Conservation (phyloP, 2,888 invertebrate genomes). For the Polydrusus cervinus region DNA sequence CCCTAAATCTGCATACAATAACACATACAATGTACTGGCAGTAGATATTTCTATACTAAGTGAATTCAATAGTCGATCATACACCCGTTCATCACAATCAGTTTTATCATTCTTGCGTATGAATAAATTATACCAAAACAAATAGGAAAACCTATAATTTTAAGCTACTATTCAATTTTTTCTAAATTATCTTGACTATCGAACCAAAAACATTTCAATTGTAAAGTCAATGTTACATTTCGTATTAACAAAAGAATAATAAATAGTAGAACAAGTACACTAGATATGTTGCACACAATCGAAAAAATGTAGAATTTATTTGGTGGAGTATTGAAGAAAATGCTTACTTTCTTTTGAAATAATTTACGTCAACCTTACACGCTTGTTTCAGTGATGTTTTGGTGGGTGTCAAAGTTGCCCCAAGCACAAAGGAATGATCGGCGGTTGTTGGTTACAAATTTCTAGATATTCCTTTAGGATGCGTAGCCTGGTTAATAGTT, state of each 20-base stretch:
- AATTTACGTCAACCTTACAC: too few relatives aligned
- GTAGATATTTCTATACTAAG: not conserved
- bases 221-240: constrained; percentile 16
- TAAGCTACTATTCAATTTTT: not conserved
- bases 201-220: constrained; percentile 1
- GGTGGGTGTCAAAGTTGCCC: too few relatives aligned
- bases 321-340: constrained; percentile 2
- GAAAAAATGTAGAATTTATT: constrained; percentile 1
- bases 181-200: not conserved
- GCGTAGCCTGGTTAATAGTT: too few relatives aligned
- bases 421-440: too few relatives aligned
- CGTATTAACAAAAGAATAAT: constrained; percentile 23
- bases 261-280: constrained; percentile 12
- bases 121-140: constrained; percentile 11
- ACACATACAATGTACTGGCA: not conserved
- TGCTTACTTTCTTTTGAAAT: constrained; percentile 10
- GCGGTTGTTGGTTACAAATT: too few relatives aligned
- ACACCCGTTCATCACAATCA: not conserved
- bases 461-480: too few relatives aligned
- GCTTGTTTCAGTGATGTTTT: too few relatives aligned
- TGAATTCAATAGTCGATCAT: constrained; percentile 9
- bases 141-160: constrained; percentile 8
- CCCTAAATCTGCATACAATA: not conserved
- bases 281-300: not conserved
- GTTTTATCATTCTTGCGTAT: not conserved